A percentile compares a stretch with the other conserved stretches of the same genome.
Evolutionary conservation across 2,113 vertebrate genomes (phyloP).

Genomic region (Rhagologus leucostigma): DNA sequence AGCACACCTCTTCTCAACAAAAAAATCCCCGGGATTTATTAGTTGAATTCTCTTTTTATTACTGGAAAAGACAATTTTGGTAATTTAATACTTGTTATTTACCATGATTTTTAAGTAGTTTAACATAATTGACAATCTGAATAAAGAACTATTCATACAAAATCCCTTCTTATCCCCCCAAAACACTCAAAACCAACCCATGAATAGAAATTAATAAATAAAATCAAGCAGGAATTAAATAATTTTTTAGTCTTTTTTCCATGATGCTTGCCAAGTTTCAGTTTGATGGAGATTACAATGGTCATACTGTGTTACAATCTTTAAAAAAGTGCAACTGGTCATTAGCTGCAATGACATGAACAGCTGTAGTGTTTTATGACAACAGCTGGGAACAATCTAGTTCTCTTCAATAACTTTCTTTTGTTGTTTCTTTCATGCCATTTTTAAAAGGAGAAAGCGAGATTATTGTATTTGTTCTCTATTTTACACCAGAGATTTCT

Average conservation of each 20-base stretch:
- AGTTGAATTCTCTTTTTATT: neutral
- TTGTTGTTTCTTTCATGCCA: slow-evolving; percentile 36
- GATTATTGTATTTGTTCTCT: slow-evolving; percentile 43
- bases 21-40: neutral
- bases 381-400: slow-evolving; percentile 57
- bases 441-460: slow-evolving; percentile 30
- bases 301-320: slow-evolving; percentile 31
- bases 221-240: neutral
- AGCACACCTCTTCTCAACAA: neutral
- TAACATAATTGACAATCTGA: neutral
- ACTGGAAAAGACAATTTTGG: neutral
- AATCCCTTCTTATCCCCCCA: neutral
- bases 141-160: neutral
- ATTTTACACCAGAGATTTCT: slow-evolving; percentile 33
- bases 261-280: neutral
- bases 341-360: slow-evolving; percentile 36
- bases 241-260: neutral
- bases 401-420: slow-evolving; percentile 53
- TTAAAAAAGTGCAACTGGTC: slow-evolving; percentile 43
- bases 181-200: neutral
- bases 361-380: slow-evolving; percentile 52
- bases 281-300: slow-evolving; percentile 46
- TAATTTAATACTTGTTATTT: neutral
- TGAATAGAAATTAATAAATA: neutral
- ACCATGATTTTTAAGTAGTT: neutral